Evolutionary conservation across 2,113 vertebrate genomes (phyloP).

Genomic region (Chrysemys picta): DNA sequence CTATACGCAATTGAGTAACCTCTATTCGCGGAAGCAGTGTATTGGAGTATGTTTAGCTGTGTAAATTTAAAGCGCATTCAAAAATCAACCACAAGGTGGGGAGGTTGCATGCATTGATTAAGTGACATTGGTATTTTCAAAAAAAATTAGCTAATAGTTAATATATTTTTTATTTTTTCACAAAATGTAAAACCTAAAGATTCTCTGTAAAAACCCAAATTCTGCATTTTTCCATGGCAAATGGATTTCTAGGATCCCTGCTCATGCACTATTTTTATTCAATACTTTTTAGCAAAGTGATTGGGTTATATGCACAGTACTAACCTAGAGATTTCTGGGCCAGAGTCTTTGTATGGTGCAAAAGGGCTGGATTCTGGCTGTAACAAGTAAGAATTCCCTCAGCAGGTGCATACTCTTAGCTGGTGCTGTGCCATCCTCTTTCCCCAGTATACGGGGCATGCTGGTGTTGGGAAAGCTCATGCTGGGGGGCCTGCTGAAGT

Average conservation of each 20-base stretch:
- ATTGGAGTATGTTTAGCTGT: not conserved
- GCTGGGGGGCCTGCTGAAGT: not conserved
- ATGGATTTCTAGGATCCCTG: not conserved
- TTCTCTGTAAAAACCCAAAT: not conserved
- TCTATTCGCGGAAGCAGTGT: not conserved
- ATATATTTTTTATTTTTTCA: not conserved
- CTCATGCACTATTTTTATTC: not conserved
- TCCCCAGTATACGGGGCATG: not conserved
- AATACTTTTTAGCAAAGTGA: not conserved
- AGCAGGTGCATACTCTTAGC: not conserved
- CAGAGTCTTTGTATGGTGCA: not conserved
- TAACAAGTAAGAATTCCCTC: not conserved
- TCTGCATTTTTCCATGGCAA: not conserved
- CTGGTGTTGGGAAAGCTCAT: not conserved
- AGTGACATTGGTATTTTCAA: not conserved
- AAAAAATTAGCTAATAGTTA: not conserved
- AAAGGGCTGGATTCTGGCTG: accelerated
- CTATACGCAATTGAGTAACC: not conserved
- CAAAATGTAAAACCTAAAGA: not conserved
- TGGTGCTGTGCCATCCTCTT: not conserved
- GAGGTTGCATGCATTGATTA: not conserved
- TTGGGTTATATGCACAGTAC: not conserved
- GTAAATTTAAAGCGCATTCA: not conserved
- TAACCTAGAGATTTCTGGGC: not conserved
- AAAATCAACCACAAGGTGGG: not conserved